Base-by-base conservation (phyloP, 2,113 vertebrate genomes). In the Cinclus mexicanus region DNA sequence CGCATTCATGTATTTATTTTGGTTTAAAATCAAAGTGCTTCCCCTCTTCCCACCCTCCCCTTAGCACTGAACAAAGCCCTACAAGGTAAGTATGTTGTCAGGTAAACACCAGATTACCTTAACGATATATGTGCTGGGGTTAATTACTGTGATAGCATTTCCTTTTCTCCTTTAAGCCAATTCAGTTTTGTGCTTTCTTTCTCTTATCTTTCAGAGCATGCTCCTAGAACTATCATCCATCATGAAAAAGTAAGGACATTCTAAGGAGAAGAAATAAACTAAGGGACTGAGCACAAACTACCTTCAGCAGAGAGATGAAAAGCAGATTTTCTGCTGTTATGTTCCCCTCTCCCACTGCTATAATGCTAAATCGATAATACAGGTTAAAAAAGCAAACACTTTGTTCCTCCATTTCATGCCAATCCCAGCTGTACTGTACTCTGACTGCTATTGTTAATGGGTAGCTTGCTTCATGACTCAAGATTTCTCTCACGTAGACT, bases 141-240 rank as follows among this genome's bases (percentile, higher is more conserved):
- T 89, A 84, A 61, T 72, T 28, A 35, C 18, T 70, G 5, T 15
- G 37, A 24, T n/a, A 85, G 59, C 26, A 23, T 60, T 82, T 82
- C 5, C 65, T 77, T 84, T 71, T 87, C 56, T 55, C 23, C 47
- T 91, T 61, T 67, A 90, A 96, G 29, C 33, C 47, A 57, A n/a
- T 82, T 95, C 83, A 96, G n/a, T 79, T 92, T 87, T 2, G 9
- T 60, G 56, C 69, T 86, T 81, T 70, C 53, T 96, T 95, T 82
- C 89, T 98, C 94, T 89, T 63, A 59, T 97, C 69, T 99, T 99
- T 98, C 98, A 99, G 99, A 99, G 98, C 94, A 99, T 98, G 98
- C 98, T 99, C 89, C 98, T 99, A 96, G 99, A 99, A 96, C 97
- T 99, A 95, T 99, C 99, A 67, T 99, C 99, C 50, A 99, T 99